Percentiles rank a stretch among this genome's conserved stretches.
phyloP scores from a whole-genome alignment of 2,797 vertebrate genomes.

The Tarsius wallacei region DNA sequence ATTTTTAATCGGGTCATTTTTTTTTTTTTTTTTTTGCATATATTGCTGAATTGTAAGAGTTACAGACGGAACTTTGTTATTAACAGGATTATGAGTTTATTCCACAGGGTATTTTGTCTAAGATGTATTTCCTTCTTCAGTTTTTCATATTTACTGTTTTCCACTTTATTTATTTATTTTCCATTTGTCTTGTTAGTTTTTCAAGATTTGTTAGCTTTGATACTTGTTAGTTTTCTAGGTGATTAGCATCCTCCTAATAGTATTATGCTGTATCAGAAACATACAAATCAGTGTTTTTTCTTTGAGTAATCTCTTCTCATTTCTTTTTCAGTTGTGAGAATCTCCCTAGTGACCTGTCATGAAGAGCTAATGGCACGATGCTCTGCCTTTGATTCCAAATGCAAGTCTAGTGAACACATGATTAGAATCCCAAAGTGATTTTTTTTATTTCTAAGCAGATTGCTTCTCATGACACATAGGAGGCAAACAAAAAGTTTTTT shows the following conservation, averaged over 20 bases:
- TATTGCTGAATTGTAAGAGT: not conserved
- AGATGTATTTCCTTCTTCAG: not conserved
- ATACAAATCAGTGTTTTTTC: not conserved
- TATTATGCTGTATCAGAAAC: not conserved
- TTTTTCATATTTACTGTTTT: not conserved
- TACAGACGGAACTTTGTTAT: not conserved
- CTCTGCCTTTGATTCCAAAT: not conserved
- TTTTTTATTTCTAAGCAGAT: constrained; percentile 1
- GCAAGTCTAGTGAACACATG: not conserved
- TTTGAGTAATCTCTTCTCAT: not conserved
- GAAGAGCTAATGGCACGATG: not conserved
- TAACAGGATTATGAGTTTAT: not conserved
- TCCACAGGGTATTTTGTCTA: not conserved
- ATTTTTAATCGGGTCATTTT: not conserved
- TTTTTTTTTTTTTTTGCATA: not conserved
- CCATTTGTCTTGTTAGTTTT: not conserved
- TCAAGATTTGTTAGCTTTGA: not conserved
- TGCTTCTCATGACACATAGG: not conserved
- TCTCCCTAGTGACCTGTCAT: not conserved
- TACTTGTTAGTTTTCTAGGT: not conserved
- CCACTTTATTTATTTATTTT: not conserved
- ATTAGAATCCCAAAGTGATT: not conserved
- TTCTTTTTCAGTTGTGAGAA: constrained; percentile 4
- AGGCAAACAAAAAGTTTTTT: not conserved
- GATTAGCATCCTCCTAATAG: not conserved